These are phyloP conservation scores for Lycocorax pyrrhopterus DNA, from an alignment of 2,113 vertebrate genomes.

Conservation along the genomic window DNA sequence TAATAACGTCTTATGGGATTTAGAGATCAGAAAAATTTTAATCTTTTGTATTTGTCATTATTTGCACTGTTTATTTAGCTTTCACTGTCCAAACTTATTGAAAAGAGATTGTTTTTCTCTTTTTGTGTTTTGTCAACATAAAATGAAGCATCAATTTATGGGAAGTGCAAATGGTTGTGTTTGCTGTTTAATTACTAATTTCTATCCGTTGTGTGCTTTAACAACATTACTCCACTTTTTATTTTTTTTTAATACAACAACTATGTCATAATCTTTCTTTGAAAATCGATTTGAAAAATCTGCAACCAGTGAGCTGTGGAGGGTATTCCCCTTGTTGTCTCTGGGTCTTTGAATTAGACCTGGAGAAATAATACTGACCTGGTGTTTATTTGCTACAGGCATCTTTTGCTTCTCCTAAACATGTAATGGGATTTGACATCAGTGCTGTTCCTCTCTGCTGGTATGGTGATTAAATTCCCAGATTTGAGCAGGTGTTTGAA, in stretches of 20 bases:
- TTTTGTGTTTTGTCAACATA: neutral
- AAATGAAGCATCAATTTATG: neutral
- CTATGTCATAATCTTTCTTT: neutral
- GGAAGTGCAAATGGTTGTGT: neutral
- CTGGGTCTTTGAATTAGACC: neutral
- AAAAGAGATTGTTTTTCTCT: neutral
- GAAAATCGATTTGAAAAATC: neutral
- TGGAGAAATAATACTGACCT: neutral
- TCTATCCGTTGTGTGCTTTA: neutral
- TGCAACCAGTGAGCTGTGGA: neutral
- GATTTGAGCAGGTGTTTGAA: neutral
- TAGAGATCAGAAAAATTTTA: neutral
- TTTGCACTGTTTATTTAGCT: neutral
- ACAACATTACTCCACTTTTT: neutral
- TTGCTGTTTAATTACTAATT: neutral
- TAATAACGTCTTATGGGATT: slow-evolving; percentile 19
- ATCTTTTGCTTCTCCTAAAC: neutral
- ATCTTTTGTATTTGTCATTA: neutral
- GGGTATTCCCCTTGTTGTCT: neutral
- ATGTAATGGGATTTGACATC: neutral
- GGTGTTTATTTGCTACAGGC: neutral
- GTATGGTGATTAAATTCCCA: neutral
- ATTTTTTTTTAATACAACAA: neutral
- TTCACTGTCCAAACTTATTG: neutral
- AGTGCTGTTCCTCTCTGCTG: neutral